phyloP scores from a whole-genome alignment of 1,140 invertebrate species.

The Sycophila sp. region DNA sequence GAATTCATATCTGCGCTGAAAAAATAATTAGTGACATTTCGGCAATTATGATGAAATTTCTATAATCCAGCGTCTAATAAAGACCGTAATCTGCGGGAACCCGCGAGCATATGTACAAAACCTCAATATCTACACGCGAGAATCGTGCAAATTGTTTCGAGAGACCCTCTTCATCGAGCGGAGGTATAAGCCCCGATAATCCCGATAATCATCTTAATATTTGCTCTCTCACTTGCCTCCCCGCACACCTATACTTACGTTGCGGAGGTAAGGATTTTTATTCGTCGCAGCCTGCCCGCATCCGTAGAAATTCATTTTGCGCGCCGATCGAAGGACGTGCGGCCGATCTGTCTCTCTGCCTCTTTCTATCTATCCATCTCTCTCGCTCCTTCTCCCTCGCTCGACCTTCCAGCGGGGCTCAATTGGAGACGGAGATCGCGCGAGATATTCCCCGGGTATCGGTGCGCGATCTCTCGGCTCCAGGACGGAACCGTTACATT shows the following conservation, averaged over 20 bases:
- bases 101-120: too few species aligned
- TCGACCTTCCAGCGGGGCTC: neutral
- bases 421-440: slow-evolving; percentile 16
- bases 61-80: too few species aligned
- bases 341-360: neutral
- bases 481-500: slow-evolving; percentile 12
- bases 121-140: too few species aligned
- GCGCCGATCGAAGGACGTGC: neutral
- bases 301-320: slow-evolving; percentile 7
- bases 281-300: neutral
- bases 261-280: neutral
- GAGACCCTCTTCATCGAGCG: too few species aligned
- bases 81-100: slow-evolving; percentile 9
- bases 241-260: neutral
- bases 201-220: slow-evolving; percentile 28
- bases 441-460: slow-evolving; percentile 18
- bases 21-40: slow-evolving; percentile 6
- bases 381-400: too few species aligned
- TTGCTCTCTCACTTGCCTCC: slow-evolving; percentile 1
- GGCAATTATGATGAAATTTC: neutral
- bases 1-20: too few species aligned
- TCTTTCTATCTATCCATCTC: too few species aligned
- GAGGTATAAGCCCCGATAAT: slow-evolving; percentile 10
- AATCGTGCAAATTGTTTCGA: neutral
- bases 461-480: neutral